Evolutionary conservation across 2,113 vertebrate species (phyloP).

Genomic region (Megaptera novaeangliae): DNA sequence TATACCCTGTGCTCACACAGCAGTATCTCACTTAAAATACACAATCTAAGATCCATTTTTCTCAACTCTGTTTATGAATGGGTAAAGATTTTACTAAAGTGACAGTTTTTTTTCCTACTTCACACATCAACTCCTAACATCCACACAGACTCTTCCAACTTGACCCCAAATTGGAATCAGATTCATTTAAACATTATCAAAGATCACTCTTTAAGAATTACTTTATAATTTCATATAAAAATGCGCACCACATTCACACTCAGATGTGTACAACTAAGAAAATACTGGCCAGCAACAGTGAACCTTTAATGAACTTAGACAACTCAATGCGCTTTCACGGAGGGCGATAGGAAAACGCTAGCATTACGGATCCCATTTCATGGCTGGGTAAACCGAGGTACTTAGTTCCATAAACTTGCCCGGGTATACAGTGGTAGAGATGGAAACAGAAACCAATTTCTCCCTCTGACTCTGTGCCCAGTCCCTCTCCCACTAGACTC

Average conservation of each 20-base stretch:
- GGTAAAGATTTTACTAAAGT: background rate
- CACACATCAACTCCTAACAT: background rate
- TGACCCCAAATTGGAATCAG: background rate
- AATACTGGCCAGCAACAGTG: background rate
- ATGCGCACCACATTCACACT: background rate
- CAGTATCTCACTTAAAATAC: background rate
- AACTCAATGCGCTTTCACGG: background rate
- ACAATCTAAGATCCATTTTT: background rate
- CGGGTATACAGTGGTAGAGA: background rate
- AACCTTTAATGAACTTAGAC: background rate
- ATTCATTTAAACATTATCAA: background rate
- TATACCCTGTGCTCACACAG: background rate
- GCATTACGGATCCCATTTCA: background rate
- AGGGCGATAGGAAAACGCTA: background rate
- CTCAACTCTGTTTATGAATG: background rate
- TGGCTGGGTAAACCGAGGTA: conserved; percentile 20
- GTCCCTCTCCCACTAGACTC: background rate
- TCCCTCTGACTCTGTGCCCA: background rate
- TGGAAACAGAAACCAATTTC: background rate
- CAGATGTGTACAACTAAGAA: background rate
- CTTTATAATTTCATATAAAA: background rate
- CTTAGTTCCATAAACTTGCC: background rate
- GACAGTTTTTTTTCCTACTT: background rate
- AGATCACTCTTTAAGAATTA: background rate
- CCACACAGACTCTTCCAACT: background rate